These are phyloP conservation scores for Parapsyche elsis DNA, from an alignment of 1,140 invertebrate genomes.

Conservation along the genomic window DNA sequence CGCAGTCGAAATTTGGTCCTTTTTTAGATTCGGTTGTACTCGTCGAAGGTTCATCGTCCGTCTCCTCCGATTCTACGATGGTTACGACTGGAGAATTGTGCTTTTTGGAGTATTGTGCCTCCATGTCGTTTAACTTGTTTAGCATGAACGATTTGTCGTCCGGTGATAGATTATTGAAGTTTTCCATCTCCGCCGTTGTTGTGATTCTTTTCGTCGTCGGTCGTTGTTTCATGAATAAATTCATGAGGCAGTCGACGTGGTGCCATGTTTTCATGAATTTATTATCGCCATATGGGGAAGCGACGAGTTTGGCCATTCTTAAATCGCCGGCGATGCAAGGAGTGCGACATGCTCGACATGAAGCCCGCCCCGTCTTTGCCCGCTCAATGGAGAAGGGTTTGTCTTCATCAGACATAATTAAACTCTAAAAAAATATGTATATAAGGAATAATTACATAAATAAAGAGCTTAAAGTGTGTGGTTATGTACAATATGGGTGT, in stretches of 20 bases:
- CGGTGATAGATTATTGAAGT: constrained; percentile 75
- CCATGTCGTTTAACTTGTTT: constrained; percentile 70
- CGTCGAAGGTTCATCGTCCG: neutral
- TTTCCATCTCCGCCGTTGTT: constrained; percentile 80
- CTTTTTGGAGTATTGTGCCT: constrained; percentile 59
- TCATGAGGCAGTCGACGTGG: constrained; percentile 84
- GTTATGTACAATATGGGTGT: no score
- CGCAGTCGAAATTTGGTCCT: neutral
- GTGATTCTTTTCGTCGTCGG: constrained; percentile 86
- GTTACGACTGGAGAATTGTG: neutral
- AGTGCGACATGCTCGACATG: constrained; percentile 89
- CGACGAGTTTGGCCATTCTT: constrained; percentile 78
- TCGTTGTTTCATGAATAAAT: constrained; percentile 80
- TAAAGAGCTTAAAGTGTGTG: no score
- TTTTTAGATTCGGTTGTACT: neutral
- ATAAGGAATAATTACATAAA: no score
- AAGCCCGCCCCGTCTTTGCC: constrained; percentile 81
- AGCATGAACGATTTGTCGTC: constrained; percentile 77
- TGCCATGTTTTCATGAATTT: constrained; percentile 87
- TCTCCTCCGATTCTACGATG: neutral
- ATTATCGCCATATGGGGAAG: constrained; percentile 85
- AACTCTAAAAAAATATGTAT: neutral
- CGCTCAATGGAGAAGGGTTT: constrained; percentile 76
- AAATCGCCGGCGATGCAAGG: constrained; percentile 79
- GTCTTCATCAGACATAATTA: constrained; percentile 56